Evolutionary conservation across 2,888 invertebrate species (phyloP), one percentile per base, ranked within the genome.

Genomic region (Athalia circularis): DNA sequence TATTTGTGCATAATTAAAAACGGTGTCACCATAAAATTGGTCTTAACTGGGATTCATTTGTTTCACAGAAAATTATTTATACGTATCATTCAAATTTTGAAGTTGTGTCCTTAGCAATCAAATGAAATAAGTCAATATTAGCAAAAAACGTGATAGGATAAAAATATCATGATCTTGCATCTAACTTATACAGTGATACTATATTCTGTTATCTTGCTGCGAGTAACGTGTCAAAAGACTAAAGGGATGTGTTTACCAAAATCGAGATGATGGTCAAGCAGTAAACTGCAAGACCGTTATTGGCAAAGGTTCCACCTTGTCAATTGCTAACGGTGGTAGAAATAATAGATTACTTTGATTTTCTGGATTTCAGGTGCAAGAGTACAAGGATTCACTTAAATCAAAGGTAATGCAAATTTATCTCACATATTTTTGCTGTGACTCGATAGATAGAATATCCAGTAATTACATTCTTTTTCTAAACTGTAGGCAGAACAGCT

Each of bases 381-480:
- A 96, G 85, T 98, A 97, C 91, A 97, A 97, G 92, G 96, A 97
- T 88, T 94, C 95, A 80, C 92, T 97, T 81, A 97, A 97, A 91
- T 93, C 93, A 83, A 96, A 97, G 92, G 93, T 92, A 89, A 85
- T 87, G 80, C 15, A 70, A 52, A 47, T 68, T 47, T 11, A 6
- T 3, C 11, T 29, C 8, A 5, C 15, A 47, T 77, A 61, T 57
- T 47, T 67, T 11, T 8, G 11, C 2, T 50, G 15, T 65, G 11
- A 1, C 50, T 65, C 13, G 50, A 67, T 48, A 47, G n/a, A 65
- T 1, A 8, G 43, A 8, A 11, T 13, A n/a, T 65, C 50, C 5
- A 13, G 11, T 13, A 50, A 15, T 50, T 67, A 4, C 2, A 7
- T 8, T 52, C 8, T 0, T 11, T 29, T n/a, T 54, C 29, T 68